A percentile compares a stretch with the other conserved stretches of the same genome.
Conservation (phyloP, 2,797 vertebrate genomes). For the Enteromius paludinosus region DNA sequence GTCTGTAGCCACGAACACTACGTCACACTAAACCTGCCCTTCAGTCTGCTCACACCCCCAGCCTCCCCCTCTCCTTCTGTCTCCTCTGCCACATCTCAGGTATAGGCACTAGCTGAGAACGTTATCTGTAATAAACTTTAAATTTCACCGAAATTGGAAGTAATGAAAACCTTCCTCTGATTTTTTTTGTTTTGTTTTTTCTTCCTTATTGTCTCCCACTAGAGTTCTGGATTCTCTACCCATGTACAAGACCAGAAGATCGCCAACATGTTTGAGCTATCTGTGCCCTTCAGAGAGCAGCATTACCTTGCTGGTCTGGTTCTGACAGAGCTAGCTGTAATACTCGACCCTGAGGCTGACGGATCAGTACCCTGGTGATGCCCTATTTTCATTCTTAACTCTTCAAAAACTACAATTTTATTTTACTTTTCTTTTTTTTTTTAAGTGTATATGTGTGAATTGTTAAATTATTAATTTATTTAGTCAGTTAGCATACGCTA, state of each 20-base stretch:
- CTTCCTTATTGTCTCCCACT: conserved; percentile 43
- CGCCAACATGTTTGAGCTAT: conserved; percentile 98
- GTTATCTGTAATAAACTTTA: background rate
- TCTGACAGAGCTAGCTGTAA: conserved; percentile 91
- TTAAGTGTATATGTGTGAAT: too few species aligned
- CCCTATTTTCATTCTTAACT: background rate
- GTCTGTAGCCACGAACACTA: conserved; percentile 97
- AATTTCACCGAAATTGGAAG: background rate
- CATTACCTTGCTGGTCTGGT: conserved; percentile 95
- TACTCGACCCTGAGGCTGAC: conserved; percentile 95
- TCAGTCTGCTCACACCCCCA: conserved; percentile 93
- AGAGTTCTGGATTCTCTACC: conserved; percentile 99
- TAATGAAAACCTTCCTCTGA: background rate
- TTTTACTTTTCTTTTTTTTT: background rate
- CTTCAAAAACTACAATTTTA: background rate
- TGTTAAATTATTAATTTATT: too few species aligned
- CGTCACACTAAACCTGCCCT: conserved; percentile 94
- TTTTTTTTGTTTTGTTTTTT: background rate
- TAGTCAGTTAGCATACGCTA: too few species aligned
- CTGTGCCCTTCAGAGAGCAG: conserved; percentile 95
- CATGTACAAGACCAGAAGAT: conserved; percentile 98
- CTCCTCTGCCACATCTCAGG: conserved; percentile 97
- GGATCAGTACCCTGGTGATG: conserved; percentile 80
- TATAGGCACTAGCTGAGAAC: conserved; percentile 55
- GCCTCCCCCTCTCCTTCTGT: conserved; percentile 97